Percentiles rank a stretch among this genome's conserved stretches.
Evolutionary conservation across 2,113 vertebrate genomes (phyloP).

Genomic region (Zapornia atra): DNA sequence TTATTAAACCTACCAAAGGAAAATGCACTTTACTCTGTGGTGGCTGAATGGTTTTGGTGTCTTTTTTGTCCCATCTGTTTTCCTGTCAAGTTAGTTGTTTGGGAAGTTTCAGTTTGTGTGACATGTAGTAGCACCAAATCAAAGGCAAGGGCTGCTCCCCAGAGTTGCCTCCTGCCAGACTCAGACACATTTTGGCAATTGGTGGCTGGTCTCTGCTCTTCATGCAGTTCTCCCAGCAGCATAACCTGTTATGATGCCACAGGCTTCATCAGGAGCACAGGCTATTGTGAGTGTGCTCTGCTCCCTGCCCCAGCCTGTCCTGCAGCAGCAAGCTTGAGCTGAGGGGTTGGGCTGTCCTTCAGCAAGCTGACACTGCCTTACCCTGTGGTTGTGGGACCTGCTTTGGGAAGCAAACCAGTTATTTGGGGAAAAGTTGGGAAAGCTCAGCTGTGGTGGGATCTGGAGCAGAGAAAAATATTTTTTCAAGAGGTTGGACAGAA

Average conservation of each 20-base stretch:
- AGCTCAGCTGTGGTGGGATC: neutral
- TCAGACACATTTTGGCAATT: neutral
- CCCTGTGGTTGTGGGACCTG: neutral
- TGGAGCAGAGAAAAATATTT: neutral
- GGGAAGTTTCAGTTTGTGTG: neutral
- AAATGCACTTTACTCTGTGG: neutral
- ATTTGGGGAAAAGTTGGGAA: neutral
- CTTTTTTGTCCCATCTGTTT: neutral
- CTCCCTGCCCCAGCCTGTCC: neutral
- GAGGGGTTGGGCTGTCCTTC: neutral
- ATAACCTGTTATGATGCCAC: fast-evolving
- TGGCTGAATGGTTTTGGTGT: neutral
- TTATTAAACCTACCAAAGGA: neutral
- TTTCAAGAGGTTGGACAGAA: neutral
- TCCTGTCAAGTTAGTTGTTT: neutral
- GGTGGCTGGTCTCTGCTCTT: neutral
- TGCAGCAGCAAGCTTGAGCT: neutral
- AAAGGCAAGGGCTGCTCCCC: neutral
- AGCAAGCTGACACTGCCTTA: neutral
- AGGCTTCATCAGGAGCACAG: neutral
- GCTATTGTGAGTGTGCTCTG: neutral
- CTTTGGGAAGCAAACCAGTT: neutral
- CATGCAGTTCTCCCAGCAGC: neutral
- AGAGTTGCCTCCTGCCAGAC: neutral
- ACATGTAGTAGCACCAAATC: neutral